A percentile compares a stretch with the other conserved stretches of the same genome.
Evolutionary conservation across 2,113 vertebrate species (phyloP).

Genomic region (Acinonyx jubatus): DNA sequence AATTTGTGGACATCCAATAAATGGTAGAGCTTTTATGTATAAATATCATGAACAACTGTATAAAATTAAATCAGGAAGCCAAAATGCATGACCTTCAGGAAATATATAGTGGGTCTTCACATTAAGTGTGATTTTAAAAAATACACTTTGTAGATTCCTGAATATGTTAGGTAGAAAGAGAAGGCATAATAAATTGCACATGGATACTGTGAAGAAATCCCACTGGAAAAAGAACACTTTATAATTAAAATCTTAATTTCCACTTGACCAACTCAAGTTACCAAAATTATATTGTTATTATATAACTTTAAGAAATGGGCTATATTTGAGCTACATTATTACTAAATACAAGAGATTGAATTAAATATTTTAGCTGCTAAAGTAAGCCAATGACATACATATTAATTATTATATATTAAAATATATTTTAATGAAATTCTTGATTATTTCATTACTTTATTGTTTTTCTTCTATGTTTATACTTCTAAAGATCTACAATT

Average conservation of each 20-base stretch:
- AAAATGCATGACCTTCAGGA: not conserved
- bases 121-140: not conserved
- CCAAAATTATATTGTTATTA: not conserved
- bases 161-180: not conserved
- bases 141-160: not conserved
- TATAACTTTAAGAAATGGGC: not conserved
- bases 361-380: not conserved
- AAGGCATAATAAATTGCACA: not conserved
- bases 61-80: not conserved
- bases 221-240: not conserved
- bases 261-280: not conserved
- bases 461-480: not conserved
- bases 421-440: not conserved
- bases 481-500: not conserved
- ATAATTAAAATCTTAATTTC: constrained; percentile 17
- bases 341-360: not conserved
- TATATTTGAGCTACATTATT: not conserved
- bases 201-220: not conserved
- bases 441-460: not conserved
- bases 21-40: not conserved
- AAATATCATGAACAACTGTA: not conserved
- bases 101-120: not conserved
- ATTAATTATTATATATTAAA: not conserved
- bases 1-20: not conserved
- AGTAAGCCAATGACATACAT: not conserved